These are phyloP conservation scores for Heliopora coerulea DNA, from an alignment of 92 coral and sea anemone species.

Conservation along the genomic window DNA sequence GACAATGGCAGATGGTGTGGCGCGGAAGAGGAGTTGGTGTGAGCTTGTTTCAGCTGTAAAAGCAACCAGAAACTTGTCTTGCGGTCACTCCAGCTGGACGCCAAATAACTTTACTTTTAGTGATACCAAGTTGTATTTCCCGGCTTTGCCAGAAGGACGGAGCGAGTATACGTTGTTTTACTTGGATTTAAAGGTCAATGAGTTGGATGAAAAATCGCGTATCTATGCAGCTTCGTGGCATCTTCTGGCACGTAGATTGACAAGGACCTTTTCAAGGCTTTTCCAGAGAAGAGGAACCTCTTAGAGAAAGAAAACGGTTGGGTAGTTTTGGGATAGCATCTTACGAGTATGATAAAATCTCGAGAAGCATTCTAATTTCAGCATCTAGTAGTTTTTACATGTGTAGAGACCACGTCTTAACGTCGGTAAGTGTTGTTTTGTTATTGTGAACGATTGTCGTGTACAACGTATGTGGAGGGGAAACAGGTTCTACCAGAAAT, in stretches of 20 bases:
- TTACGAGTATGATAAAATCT: slow-evolving; percentile 79
- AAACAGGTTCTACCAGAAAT: too few species aligned
- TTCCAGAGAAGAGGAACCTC: slow-evolving; percentile 86
- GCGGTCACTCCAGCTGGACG: slow-evolving; percentile 74
- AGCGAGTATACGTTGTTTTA: slow-evolving; percentile 92
- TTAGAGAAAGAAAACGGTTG: slow-evolving; percentile 86
- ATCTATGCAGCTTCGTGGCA: slow-evolving; percentile 65
- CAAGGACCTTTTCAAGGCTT: slow-evolving; percentile 81
- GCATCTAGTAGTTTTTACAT: slow-evolving; percentile 86
- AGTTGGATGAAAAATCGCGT: neutral
- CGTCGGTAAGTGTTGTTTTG: slow-evolving; percentile 30
- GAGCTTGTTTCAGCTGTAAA: slow-evolving; percentile 87
- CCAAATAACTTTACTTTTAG: slow-evolving; percentile 93
- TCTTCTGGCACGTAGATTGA: slow-evolving; percentile 66
- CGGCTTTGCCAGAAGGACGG: slow-evolving; percentile 84
- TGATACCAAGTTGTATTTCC: slow-evolving; percentile 79
- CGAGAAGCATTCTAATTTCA: slow-evolving; percentile 77
- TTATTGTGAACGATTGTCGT: too few species aligned
- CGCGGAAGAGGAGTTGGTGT: slow-evolving; percentile 65
- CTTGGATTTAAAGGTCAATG: slow-evolving; percentile 66
- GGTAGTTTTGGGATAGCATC: slow-evolving; percentile 97
- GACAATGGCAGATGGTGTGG: slow-evolving; percentile 10
- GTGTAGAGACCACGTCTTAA: slow-evolving; percentile 58
- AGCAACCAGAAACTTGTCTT: slow-evolving; percentile 69
- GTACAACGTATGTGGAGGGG: too few species aligned